Conservation (phyloP, 2,888 invertebrate species). For the Aquatica leii region DNA sequence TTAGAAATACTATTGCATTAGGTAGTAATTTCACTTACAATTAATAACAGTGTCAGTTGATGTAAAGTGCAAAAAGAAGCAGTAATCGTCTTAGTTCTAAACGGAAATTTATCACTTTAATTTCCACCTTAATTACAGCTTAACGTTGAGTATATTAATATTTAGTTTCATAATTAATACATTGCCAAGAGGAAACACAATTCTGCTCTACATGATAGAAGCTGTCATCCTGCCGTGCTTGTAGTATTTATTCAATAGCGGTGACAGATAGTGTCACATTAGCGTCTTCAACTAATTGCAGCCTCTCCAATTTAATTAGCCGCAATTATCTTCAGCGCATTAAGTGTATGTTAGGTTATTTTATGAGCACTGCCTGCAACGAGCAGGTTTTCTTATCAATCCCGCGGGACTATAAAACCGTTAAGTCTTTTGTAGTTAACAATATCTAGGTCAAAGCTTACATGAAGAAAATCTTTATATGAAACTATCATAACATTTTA, state of each 20-base stretch:
- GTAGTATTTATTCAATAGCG: constrained; percentile 45
- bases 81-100: too few species aligned
- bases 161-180: constrained; percentile 32
- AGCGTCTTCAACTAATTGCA: constrained; percentile 49
- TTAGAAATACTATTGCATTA: too few species aligned
- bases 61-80: too few species aligned
- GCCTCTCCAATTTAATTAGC: constrained; percentile 50
- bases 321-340: constrained; percentile 48
- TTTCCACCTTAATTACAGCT: constrained; percentile 30
- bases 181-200: constrained; percentile 31
- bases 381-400: constrained; percentile 41
- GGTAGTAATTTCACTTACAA: too few species aligned
- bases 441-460: background rate
- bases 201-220: constrained; percentile 32
- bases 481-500: too few species aligned
- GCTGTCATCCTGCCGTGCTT: constrained; percentile 38
- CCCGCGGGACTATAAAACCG: constrained; percentile 23
- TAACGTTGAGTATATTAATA: constrained; percentile 35
- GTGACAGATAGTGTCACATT: constrained; percentile 48
- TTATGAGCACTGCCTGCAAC: constrained; percentile 38
- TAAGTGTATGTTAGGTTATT: constrained; percentile 39
- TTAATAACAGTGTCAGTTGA: too few species aligned
- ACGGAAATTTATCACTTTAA: constrained; percentile 14
- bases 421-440: constrained; percentile 29
- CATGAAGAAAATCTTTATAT: too few species aligned